These are phyloP conservation scores for Muschampia plurimacula DNA, from an alignment of 2,888 invertebrate genomes.

Conservation along the genomic window DNA sequence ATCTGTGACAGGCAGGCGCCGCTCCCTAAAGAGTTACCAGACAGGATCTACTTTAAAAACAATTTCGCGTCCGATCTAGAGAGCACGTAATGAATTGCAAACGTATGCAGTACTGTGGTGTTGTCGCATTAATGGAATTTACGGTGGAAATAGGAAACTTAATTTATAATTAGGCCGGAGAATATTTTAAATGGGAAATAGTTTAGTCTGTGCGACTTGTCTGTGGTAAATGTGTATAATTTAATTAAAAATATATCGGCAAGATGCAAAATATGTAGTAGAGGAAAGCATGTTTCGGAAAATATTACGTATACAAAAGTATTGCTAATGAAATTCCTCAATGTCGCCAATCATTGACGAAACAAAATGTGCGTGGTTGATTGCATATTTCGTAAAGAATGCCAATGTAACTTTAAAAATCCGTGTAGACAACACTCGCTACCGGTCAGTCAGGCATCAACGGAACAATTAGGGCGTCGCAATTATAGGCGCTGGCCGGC, in stretches of 20 bases:
- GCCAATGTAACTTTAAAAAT: conserved; percentile 33
- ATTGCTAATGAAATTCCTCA: conserved; percentile 19
- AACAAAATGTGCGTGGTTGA: conserved; percentile 12
- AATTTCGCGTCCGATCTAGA: conserved; percentile 71
- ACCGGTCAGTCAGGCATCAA: conserved; percentile 65
- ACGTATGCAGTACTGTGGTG: conserved; percentile 56
- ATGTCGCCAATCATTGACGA: conserved; percentile 27
- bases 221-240: neutral
- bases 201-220: neutral
- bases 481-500: conserved; percentile 74
- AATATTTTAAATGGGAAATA: conserved; percentile 19
- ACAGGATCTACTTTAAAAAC: conserved; percentile 77
- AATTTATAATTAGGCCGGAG: conserved; percentile 18
- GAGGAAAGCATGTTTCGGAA: neutral
- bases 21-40: conserved; percentile 39
- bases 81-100: conserved; percentile 72
- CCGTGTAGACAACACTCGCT: conserved; percentile 33
- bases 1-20: conserved; percentile 61
- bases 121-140: conserved; percentile 21
- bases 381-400: conserved; percentile 33
- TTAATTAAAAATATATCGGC: neutral
- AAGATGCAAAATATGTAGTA: neutral
- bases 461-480: conserved; percentile 79
- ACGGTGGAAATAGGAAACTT: conserved; percentile 26
- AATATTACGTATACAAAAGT: neutral